Conservation (phyloP, 1,140 invertebrate genomes). For the Neodiprion virginianus region DNA sequence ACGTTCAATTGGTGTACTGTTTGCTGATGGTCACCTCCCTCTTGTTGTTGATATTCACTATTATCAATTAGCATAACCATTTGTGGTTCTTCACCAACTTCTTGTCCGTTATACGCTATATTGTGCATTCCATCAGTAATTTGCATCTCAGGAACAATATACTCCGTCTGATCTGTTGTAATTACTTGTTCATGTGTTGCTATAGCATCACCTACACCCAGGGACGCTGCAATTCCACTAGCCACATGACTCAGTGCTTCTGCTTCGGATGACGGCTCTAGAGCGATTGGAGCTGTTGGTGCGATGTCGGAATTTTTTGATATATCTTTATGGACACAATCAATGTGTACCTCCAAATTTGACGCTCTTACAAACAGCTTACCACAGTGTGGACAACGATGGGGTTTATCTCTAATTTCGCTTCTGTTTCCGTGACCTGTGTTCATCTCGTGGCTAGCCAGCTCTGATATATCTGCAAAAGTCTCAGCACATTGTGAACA, state of each 20-base stretch:
- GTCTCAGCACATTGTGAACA: constrained; percentile 47
- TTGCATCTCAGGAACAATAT: constrained; percentile 39
- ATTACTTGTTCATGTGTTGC: constrained; percentile 32
- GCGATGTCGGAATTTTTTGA: not conserved
- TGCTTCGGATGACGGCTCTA: constrained; percentile 62
- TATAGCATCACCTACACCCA: constrained; percentile 65
- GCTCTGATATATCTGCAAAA: constrained; percentile 43
- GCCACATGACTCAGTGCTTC: constrained; percentile 65
- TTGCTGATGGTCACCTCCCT: constrained; percentile 30
- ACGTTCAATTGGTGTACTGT: constrained; percentile 50
- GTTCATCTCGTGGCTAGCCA: constrained; percentile 51
- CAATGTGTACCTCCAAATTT: constrained; percentile 51
- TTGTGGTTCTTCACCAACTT: constrained; percentile 42
- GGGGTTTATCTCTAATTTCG: constrained; percentile 43
- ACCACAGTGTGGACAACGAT: constrained; percentile 52
- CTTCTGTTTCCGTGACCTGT: constrained; percentile 41
- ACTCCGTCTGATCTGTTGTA: constrained; percentile 26
- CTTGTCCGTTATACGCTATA: constrained; percentile 37
- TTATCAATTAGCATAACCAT: constrained; percentile 57
- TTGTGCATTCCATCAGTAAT: constrained; percentile 37
- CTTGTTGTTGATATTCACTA: constrained; percentile 40
- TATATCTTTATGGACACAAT: constrained; percentile 50
- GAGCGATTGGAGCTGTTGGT: constrained; percentile 27
- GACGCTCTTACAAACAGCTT: constrained; percentile 48
- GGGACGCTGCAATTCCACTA: constrained; percentile 64